Evolutionary conservation across 2,797 vertebrate genomes (phyloP), one percentile per base, ranked within the genome.

Genomic region (Acridotheres tristis): DNA sequence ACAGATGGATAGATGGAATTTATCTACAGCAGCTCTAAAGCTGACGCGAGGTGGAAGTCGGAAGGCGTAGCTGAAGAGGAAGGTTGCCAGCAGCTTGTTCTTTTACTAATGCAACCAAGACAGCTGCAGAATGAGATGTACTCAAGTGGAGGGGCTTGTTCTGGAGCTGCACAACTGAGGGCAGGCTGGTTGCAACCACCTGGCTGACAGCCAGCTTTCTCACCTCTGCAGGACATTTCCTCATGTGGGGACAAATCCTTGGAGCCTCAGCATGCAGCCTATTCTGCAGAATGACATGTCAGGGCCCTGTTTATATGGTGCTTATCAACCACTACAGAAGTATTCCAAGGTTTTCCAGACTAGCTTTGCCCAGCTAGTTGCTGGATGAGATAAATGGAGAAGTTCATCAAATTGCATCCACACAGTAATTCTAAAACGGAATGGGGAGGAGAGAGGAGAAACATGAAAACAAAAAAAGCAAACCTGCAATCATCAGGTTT

Each of bases 381-480:
- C 20, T 72, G 23, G 5, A 34, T 65, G 22, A 66, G 42, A 69
- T 15, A 73, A 88, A 78, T 42, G 19, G 38, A 27, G 0, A 2
- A 14, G 16, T 73, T 87, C 3, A 1, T 76, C n/a, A 69, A 47
- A 88, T 62, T 66, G 26, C 8, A 58, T 11, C 3, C 29, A 59
- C 36, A 14, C 9, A 59, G 13, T 40, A 65, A 61, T 68, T 87
- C 16, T 47, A 9, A 59, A 66, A 66, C 7, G 40, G 17, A 66
- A 50, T 5, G 4, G 10, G 8, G 1, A 12, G 9, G 2, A 7
- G 10, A 7, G 10, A 10, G 10, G 3, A 29, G 13, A 17, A 5
- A 12, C 6, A 8, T 1, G 4, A 1, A 20, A 34, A 19, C 4
- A 5, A 13, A 59, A 54, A 10, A 4, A 10, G 13, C 21, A 34